Conservation (phyloP, 2,797 vertebrate species). For the Rhynchotus rufescens region DNA sequence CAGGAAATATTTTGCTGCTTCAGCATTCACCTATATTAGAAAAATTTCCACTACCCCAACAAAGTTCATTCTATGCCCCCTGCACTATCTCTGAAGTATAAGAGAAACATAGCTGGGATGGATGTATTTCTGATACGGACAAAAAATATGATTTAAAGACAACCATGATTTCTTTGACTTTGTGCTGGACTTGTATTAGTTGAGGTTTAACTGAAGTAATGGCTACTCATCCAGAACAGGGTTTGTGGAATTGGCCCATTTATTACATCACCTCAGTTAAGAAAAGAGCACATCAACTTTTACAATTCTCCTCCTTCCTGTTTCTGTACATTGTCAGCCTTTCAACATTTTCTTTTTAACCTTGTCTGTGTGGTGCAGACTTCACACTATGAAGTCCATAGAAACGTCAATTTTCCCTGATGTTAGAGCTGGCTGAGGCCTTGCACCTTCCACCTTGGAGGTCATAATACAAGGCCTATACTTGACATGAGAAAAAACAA, state of each 20-base stretch:
- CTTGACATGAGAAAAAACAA: not conserved
- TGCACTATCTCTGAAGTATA: not conserved
- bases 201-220: not conserved
- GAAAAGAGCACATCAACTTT: not conserved
- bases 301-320: not conserved
- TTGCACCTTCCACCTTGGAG: not conserved
- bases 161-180: not conserved
- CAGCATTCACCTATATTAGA: not conserved
- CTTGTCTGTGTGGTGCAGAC: not conserved
- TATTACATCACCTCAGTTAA: not conserved
- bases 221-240: not conserved
- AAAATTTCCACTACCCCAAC: not conserved
- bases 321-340: not conserved
- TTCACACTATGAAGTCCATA: not conserved
- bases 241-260: not conserved
- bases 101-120: not conserved
- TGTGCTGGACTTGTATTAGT: not conserved
- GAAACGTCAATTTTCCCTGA: not conserved
- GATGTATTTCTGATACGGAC: not conserved
- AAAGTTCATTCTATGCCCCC: not conserved
- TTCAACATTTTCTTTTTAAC: not conserved
- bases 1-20: not conserved
- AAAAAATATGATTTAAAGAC: not conserved
- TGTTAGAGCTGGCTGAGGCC: accelerated
- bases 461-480: not conserved